Base-by-base conservation (phyloP, 37 sponge, comb jelly and placozoan genomes). In the Aplysina aerophoba region DNA sequence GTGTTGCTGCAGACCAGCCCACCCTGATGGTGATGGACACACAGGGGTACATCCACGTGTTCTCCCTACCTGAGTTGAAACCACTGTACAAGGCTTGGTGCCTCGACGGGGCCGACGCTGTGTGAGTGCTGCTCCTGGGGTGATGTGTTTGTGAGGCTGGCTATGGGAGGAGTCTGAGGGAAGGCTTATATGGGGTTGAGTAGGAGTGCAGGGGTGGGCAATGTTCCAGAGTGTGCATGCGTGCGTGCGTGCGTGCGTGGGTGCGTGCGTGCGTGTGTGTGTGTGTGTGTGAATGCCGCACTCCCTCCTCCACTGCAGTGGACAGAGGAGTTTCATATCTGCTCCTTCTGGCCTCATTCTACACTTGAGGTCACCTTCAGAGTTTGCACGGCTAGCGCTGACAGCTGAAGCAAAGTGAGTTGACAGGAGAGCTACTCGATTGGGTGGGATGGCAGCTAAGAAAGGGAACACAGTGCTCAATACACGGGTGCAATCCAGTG, bases 321-420 rank as follows among this genome's bases (percentile, higher is more conserved):
- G 94, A 22, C 94, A 94, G 74, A 63, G 94, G 28, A 73, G 89
- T 79, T 90, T 94, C 68, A 59, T 80, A 21, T 58, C 79, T 8
- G 83, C 84, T 34, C 61, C 58, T 0, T 15, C 64, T 20, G 94
- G 94, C 14, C 38, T 88, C 37, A 27, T 90, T 36, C 80, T 94
- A 12, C 91, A 94, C 85, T 81, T 86, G 79, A 66, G 86, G 53
- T 94, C 94, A 16, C 94, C 94, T 20, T 90, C 94, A 22, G 94
- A 94, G 81, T 90, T 94, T 40, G 82, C 83, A 14, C 77, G 94
- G 28, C 83, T 81, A 28, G 90, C 94, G 22, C 17, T 94, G 34
- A 88, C 89, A 5, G 91, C 90, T 33, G 89, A 86, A 17, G 86
- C 84, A 31, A 85, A 81, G 81, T 61, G 85, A 73, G 89, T 75